Percentiles rank a stretch among this genome's conserved stretches.
Conservation (phyloP, 2,113 vertebrate genomes). For the Scomber japonicus region DNA sequence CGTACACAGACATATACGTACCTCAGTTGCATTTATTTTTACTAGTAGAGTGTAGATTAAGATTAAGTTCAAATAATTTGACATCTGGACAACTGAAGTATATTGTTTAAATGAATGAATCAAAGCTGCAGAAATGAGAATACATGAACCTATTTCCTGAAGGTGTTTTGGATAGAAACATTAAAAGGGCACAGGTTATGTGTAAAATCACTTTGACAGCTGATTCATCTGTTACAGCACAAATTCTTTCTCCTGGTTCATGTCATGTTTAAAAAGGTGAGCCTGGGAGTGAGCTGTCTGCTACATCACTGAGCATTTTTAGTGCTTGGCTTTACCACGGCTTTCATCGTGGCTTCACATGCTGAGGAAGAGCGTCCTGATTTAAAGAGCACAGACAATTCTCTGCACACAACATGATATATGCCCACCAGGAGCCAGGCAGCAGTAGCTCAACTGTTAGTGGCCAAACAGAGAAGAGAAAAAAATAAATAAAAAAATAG, state of each 20-base stretch:
- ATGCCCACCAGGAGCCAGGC: slow-evolving; percentile 26
- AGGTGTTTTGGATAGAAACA: too few species aligned
- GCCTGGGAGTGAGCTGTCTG: not conserved
- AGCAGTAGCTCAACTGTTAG: slow-evolving; percentile 35
- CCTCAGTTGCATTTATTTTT: not conserved
- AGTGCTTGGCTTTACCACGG: slow-evolving; percentile 21
- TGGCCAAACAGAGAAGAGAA: slow-evolving; percentile 18
- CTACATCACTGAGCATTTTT: slow-evolving; percentile 25
- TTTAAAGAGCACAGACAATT: slow-evolving; percentile 44
- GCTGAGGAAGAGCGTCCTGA: slow-evolving; percentile 30
- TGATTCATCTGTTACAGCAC: slow-evolving; percentile 2
- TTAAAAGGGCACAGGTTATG: too few species aligned
- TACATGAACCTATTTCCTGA: not conserved
- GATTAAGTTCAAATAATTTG: not conserved
- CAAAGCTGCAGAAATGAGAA: too few species aligned
- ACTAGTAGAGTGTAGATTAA: not conserved
- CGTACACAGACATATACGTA: not conserved
- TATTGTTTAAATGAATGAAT: not conserved
- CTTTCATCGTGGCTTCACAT: slow-evolving; percentile 35
- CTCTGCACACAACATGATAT: slow-evolving; percentile 8
- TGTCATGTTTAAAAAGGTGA: slow-evolving; percentile 24
- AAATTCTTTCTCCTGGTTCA: slow-evolving; percentile 3
- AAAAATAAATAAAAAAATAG: not conserved
- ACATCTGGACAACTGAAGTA: slow-evolving; percentile 1
- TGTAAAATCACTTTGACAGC: not conserved